A percentile compares a stretch with the other conserved stretches of the same genome.
phyloP scores from a whole-genome alignment of 2,888 invertebrate genomes.

The Steromphala cineraria region DNA sequence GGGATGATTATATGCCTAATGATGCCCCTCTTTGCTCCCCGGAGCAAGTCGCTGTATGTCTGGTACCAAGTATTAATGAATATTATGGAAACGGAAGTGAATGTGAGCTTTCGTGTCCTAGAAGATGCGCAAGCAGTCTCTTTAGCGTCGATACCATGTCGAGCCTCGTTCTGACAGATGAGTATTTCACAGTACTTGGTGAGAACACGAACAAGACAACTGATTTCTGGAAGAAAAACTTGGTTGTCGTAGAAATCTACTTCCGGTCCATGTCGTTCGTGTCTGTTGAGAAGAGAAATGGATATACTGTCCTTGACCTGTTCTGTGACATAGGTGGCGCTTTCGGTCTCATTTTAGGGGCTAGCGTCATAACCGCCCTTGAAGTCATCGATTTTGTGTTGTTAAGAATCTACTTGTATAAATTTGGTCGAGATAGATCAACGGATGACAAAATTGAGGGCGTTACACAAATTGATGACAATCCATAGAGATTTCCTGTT shows the following conservation, averaged over 20 bases:
- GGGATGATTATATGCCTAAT: slow-evolving; percentile 24
- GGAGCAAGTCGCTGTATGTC: slow-evolving; percentile 13
- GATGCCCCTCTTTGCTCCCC: slow-evolving; percentile 28
- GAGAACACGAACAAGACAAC: neutral
- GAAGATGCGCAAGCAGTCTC: slow-evolving; percentile 10
- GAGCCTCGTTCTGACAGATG: neutral
- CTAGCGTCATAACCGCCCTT: slow-evolving; percentile 46
- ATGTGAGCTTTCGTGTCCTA: slow-evolving; percentile 24
- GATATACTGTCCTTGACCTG: slow-evolving; percentile 26
- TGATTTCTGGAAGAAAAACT: slow-evolving; percentile 26
- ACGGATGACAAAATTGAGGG: no score
- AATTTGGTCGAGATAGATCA: no score
- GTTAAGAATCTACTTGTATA: no score
- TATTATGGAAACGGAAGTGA: slow-evolving; percentile 7
- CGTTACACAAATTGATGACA: no score
- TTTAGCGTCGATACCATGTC: slow-evolving; percentile 22
- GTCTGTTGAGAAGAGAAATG: slow-evolving; percentile 23
- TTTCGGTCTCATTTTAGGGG: slow-evolving; percentile 49
- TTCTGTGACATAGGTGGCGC: slow-evolving; percentile 47
- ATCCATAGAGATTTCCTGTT: no score
- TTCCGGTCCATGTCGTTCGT: slow-evolving; percentile 28
- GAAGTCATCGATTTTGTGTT: slow-evolving; percentile 39
- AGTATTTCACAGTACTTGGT: slow-evolving; percentile 1
- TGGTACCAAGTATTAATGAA: neutral
- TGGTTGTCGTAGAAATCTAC: slow-evolving; percentile 29